Evolutionary conservation across 2,888 invertebrate species (phyloP).

Genomic region (Noctuana brunneofusca): DNA sequence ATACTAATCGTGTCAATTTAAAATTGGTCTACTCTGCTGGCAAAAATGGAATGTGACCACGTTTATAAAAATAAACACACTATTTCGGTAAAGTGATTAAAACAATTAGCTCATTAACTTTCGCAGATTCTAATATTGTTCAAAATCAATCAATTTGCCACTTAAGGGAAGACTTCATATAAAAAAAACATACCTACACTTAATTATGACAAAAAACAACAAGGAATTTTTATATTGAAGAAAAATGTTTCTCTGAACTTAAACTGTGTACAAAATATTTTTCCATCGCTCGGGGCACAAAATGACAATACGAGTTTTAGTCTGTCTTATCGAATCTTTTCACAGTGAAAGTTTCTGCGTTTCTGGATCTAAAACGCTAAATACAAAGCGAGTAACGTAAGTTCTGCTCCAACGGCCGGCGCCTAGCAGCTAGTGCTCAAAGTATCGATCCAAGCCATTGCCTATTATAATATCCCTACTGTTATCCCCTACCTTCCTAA

Average conservation of each 20-base stretch:
- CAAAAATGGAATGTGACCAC: neutral
- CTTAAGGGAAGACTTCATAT: constrained; percentile 45
- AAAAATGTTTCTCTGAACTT: neutral
- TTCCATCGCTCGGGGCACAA: too few relatives aligned
- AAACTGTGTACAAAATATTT: too few relatives aligned
- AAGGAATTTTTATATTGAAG: neutral
- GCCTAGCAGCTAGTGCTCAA: constrained; percentile 7
- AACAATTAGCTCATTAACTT: neutral
- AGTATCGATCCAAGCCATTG: constrained; percentile 36
- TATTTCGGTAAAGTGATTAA: constrained; percentile 16
- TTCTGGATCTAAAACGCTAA: neutral
- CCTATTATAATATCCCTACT: constrained; percentile 44
- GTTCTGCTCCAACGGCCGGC: neutral
- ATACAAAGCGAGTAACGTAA: constrained; percentile 25
- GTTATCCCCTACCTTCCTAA: constrained; percentile 49
- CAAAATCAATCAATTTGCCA: constrained; percentile 29
- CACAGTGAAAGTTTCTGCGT: neutral
- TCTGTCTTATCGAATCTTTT: neutral
- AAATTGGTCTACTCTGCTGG: too few relatives aligned
- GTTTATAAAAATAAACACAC: neutral
- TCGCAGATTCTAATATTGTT: neutral
- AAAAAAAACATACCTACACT: neutral
- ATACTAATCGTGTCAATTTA: too few relatives aligned
- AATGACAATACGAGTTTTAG: too few relatives aligned
- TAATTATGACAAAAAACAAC: neutral